These are phyloP conservation scores for Macrobrachium rosenbergii DNA, from an alignment of 1,140 invertebrate genomes.

Conservation along the genomic window DNA sequence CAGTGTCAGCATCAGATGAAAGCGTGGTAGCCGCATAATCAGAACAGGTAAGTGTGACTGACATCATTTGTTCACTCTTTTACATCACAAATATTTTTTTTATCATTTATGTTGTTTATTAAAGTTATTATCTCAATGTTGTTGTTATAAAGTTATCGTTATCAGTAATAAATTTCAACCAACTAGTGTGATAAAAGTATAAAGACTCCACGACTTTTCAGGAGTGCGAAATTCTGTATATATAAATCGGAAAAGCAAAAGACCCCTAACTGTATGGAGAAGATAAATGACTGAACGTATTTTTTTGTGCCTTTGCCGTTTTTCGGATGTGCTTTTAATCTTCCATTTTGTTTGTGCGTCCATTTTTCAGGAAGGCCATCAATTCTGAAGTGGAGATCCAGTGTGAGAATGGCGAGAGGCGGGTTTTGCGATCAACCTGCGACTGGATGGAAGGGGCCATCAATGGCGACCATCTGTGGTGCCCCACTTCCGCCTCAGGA, in stretches of 20 bases:
- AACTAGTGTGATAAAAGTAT: too few species aligned
- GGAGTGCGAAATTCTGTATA: too few species aligned
- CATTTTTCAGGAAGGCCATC: constrained; percentile 70
- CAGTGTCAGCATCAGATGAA: too few species aligned
- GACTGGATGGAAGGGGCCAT: constrained; percentile 85
- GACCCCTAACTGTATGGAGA: neutral
- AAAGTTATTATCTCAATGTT: too few species aligned
- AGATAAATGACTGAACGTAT: neutral
- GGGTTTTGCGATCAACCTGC: constrained; percentile 81
- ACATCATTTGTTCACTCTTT: too few species aligned
- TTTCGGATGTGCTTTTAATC: neutral
- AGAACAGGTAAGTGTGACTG: too few species aligned
- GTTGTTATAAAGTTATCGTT: too few species aligned
- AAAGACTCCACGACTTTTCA: too few species aligned
- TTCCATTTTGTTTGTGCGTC: neutral
- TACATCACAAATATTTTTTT: too few species aligned
- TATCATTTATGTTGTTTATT: too few species aligned
- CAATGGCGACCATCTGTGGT: constrained; percentile 90
- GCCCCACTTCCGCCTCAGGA: constrained; percentile 86
- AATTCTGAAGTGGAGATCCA: constrained; percentile 73
- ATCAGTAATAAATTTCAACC: neutral
- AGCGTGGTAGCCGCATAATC: too few species aligned
- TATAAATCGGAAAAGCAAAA: too few species aligned
- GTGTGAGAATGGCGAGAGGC: constrained; percentile 69
- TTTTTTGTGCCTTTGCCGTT: neutral